Conservation (phyloP, 2,888 invertebrate species). For the Scaptomyza tumidula region DNA sequence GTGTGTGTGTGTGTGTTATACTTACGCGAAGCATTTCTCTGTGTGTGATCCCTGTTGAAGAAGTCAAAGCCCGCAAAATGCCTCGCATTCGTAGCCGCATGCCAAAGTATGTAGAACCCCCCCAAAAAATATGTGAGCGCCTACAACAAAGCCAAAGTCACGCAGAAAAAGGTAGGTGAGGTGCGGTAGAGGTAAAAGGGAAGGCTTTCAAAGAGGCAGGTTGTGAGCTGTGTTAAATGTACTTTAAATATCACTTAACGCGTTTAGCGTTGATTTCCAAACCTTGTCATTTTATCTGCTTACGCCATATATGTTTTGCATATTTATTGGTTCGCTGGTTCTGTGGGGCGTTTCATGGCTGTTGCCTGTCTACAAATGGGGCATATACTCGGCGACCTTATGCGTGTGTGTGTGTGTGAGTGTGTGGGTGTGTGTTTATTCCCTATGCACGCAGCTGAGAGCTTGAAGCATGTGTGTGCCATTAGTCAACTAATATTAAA, state of each 20-base stretch:
- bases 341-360: background rate
- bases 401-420: background rate
- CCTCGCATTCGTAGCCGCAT: conserved; percentile 42
- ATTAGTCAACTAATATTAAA: conserved; percentile 78
- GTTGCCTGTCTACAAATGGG: background rate
- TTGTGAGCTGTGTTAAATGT: conserved; percentile 68
- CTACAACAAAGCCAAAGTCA: conserved; percentile 29
- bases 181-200: background rate
- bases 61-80: conserved; percentile 48
- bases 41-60: conserved; percentile 43
- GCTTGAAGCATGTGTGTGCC: conserved; percentile 38
- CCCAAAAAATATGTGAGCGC: conserved; percentile 21
- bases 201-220: background rate
- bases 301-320: conserved; percentile 67
- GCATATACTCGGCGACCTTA: background rate
- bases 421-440: conserved; percentile 7
- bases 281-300: conserved; percentile 66
- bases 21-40: conserved; percentile 32
- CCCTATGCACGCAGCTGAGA: conserved; percentile 8
- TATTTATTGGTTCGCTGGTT: conserved; percentile 54
- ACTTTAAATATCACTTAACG: conserved; percentile 79
- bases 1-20: conserved; percentile 30
- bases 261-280: conserved; percentile 72
- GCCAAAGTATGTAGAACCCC: conserved; percentile 19
- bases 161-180: background rate